A percentile compares a stretch with the other conserved stretches of the same genome.
phyloP scores from a whole-genome alignment of 1,140 invertebrate species.

The Druon quercuslanigerum region DNA sequence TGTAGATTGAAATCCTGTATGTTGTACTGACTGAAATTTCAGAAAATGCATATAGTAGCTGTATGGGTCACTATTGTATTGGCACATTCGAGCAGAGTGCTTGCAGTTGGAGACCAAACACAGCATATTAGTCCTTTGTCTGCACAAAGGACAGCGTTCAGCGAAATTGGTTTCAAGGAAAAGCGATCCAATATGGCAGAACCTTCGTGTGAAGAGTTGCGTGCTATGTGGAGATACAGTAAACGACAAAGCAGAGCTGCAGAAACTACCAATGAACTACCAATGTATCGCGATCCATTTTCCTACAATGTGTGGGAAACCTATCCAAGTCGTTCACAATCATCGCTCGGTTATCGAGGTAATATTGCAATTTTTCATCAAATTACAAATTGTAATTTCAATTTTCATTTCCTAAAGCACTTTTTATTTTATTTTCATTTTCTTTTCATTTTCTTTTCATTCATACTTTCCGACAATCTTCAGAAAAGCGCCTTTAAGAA shows the following conservation, averaged over 20 bases:
- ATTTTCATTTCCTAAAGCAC: no score
- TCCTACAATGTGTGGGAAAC: conserved; percentile 88
- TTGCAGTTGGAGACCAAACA: conserved; percentile 54
- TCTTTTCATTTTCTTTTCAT: no score
- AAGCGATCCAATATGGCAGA: conserved; percentile 74
- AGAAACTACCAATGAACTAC: conserved; percentile 89
- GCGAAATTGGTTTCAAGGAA: conserved; percentile 51
- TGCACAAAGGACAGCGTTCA: conserved; percentile 50
- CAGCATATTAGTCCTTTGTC: conserved; percentile 60
- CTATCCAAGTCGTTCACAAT: conserved; percentile 72
- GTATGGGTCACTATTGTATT: conserved; percentile 64
- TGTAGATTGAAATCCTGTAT: neutral
- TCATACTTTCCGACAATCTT: no score
- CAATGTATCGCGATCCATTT: conserved; percentile 86
- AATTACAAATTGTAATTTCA: conserved; percentile 25
- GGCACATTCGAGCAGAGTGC: conserved; percentile 59
- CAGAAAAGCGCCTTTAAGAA: no score
- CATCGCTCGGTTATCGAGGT: conserved; percentile 64
- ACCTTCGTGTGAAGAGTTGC: conserved; percentile 89
- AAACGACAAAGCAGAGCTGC: conserved; percentile 90
- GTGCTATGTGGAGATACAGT: conserved; percentile 94
- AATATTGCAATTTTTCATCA: conserved; percentile 43
- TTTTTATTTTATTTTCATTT: no score
- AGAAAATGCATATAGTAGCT: conserved; percentile 67
- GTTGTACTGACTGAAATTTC: conserved; percentile 28